phyloP scores from a whole-genome alignment of 2,888 invertebrate genomes.

The Hydriomena furcata region DNA sequence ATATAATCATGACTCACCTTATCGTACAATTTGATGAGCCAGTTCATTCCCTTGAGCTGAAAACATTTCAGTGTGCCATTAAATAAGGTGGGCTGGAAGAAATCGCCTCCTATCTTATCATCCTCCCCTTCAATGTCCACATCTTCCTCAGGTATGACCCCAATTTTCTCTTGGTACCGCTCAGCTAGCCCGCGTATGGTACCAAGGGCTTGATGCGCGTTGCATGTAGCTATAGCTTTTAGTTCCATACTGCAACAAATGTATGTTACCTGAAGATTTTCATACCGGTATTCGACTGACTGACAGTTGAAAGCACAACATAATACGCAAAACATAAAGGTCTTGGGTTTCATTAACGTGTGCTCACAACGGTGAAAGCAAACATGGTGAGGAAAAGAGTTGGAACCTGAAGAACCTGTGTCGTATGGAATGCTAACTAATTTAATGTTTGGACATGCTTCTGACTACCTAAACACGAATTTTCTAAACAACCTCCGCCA shows the following conservation, averaged over 20 bases:
- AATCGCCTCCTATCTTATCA: background rate
- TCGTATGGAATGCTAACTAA: too few relatives aligned
- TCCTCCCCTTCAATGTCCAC: background rate
- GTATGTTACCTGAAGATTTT: background rate
- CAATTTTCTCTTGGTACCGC: background rate
- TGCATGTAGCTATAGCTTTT: background rate
- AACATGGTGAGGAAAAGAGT: too few relatives aligned
- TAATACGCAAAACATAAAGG: too few relatives aligned
- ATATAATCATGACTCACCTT: too few relatives aligned
- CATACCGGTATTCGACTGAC: too few relatives aligned
- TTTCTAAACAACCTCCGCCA: too few relatives aligned
- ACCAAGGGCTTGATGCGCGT: background rate
- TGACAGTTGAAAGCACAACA: too few relatives aligned
- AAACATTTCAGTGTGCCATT: background rate
- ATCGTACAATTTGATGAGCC: constrained; percentile 96
- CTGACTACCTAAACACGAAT: too few relatives aligned
- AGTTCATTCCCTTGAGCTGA: constrained; percentile 94
- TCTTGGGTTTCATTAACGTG: too few relatives aligned
- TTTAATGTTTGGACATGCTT: too few relatives aligned
- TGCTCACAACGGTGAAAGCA: too few relatives aligned
- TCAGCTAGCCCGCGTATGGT: background rate
- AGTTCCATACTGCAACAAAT: background rate
- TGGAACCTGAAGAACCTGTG: too few relatives aligned
- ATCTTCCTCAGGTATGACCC: background rate
- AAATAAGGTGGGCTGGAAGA: background rate